Evolutionary conservation across 1,140 invertebrate species (phyloP).

Genomic region (Antheraea mylitta): DNA sequence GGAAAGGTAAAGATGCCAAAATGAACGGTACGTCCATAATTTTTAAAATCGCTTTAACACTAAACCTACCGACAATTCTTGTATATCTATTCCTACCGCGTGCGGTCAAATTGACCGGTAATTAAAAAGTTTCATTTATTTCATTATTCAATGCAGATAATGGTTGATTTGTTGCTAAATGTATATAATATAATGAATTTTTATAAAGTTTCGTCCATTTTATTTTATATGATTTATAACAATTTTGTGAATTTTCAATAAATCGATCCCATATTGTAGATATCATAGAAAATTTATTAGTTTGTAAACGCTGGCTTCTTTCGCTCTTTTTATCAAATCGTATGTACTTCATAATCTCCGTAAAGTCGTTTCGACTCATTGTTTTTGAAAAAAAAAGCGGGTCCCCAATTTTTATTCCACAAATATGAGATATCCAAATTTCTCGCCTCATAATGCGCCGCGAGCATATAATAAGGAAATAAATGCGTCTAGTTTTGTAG

Average conservation of each 20-base stretch:
- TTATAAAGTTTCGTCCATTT: too few species aligned
- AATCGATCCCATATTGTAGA: conserved; percentile 1
- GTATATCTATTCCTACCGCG: too few species aligned
- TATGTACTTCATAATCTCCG: conserved; percentile 5
- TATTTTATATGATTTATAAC: too few species aligned
- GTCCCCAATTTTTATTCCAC: conserved; percentile 7
- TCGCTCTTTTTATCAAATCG: conserved; percentile 1
- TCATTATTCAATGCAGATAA: too few species aligned
- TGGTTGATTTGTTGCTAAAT: too few species aligned
- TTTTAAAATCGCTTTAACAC: too few species aligned
- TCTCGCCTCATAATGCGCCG: not conserved
- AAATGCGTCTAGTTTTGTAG: conserved; percentile 18
- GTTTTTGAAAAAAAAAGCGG: conserved; percentile 4
- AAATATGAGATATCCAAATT: conserved; percentile 8
- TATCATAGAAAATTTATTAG: not conserved
- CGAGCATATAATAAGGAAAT: conserved; percentile 7
- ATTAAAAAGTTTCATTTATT: too few species aligned
- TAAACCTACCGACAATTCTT: too few species aligned
- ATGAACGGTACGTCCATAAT: too few species aligned
- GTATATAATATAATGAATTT: too few species aligned
- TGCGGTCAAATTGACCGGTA: too few species aligned
- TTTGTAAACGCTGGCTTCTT: conserved; percentile 3
- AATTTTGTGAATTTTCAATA: not conserved
- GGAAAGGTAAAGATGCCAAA: too few species aligned
- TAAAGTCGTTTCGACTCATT: conserved; percentile 6